Evolutionary conservation across 2,113 vertebrate species (phyloP).

Genomic region (Myotis davidii): DNA sequence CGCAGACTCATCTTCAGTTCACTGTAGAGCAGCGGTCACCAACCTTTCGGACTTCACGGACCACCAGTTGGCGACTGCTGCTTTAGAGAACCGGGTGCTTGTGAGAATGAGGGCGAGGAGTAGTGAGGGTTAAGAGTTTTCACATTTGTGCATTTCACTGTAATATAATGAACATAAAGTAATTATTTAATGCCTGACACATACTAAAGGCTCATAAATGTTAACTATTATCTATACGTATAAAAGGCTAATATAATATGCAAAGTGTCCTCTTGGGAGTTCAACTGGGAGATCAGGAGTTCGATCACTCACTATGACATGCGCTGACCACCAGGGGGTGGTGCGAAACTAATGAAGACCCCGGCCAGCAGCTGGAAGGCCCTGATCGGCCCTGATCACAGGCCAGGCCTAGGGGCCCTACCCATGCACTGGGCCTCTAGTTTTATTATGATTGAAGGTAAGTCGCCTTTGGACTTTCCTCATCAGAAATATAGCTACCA

Average conservation of each 20-base stretch:
- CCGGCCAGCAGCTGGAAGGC: no score
- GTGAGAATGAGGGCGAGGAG: background rate
- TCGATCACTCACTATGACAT: no score
- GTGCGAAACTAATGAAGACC: no score
- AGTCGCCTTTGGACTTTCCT: background rate
- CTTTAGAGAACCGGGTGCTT: background rate
- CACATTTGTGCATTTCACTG: background rate
- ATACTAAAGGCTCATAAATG: background rate
- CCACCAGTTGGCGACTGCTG: no score
- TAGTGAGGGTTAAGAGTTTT: background rate
- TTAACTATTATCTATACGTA: background rate
- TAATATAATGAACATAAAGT: background rate
- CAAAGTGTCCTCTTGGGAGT: no score
- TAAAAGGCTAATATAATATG: no score
- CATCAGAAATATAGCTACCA: background rate
- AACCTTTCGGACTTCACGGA: no score
- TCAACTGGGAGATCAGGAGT: no score
- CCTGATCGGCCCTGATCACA: no score
- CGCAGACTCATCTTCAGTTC: background rate
- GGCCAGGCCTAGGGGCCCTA: no score
- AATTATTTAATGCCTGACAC: background rate
- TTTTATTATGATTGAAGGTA: background rate
- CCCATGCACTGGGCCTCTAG: no score
- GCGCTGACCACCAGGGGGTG: no score
- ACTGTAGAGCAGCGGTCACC: background rate